Percentiles rank a stretch among this genome's conserved stretches.
Evolutionary conservation across 2,797 vertebrate genomes (phyloP).

Genomic region (Ceyx erithaca): DNA sequence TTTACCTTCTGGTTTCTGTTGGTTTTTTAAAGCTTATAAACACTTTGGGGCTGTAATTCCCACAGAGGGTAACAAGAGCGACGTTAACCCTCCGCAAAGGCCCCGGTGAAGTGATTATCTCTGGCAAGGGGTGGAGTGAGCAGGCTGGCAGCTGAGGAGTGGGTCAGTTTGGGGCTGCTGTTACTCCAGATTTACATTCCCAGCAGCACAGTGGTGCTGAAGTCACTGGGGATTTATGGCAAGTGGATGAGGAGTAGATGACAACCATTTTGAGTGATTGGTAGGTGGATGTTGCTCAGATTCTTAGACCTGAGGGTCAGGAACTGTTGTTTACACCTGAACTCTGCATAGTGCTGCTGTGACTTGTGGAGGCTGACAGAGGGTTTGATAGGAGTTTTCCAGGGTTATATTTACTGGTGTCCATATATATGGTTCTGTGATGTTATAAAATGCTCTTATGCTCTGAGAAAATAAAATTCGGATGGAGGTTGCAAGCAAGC

Average conservation of each 20-base stretch:
- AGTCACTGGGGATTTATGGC: background rate
- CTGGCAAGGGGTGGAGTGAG: background rate
- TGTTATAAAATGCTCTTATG: background rate
- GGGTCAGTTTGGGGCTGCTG: background rate
- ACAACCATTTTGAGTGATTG: background rate
- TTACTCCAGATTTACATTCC: fast-evolving
- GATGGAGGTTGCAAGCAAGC: background rate
- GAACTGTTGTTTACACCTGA: background rate
- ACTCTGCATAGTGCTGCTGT: background rate
- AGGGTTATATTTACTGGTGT: background rate
- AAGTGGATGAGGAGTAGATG: background rate
- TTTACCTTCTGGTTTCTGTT: conserved; percentile 15
- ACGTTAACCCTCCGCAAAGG: background rate
- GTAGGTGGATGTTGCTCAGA: background rate
- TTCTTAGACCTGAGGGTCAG: background rate
- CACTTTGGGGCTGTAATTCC: conserved; percentile 18
- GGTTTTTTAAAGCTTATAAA: conserved; percentile 38
- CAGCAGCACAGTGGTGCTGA: background rate
- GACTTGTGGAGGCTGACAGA: background rate
- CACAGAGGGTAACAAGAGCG: conserved; percentile 7
- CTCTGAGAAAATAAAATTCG: background rate
- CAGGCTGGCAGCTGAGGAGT: background rate
- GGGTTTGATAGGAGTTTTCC: background rate
- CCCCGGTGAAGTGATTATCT: background rate
- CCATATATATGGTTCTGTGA: background rate